Percentiles rank a stretch among this genome's conserved stretches.
phyloP scores from a whole-genome alignment of 2,888 invertebrate genomes.

The Graphium colonna region DNA sequence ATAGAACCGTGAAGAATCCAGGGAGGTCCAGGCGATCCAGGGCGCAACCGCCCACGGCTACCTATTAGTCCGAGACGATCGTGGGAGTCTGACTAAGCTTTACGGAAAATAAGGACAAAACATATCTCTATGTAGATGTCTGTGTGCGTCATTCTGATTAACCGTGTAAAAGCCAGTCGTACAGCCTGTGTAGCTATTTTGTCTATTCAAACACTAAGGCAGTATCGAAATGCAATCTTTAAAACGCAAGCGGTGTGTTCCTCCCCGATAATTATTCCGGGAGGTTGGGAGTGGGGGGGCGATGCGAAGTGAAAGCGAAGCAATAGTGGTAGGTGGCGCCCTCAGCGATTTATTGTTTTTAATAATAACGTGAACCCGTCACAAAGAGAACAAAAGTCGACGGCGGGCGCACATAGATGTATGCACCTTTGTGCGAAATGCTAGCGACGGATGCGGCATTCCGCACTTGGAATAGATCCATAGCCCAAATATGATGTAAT shows the following conservation, averaged over 20 bases:
- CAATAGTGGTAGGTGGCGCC: slow-evolving; percentile 75
- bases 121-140: too few species aligned
- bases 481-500: too few species aligned
- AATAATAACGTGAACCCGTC: slow-evolving; percentile 78
- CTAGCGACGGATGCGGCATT: slow-evolving; percentile 14
- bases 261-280: slow-evolving; percentile 42
- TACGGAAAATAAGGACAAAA: too few species aligned
- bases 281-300: slow-evolving; percentile 35
- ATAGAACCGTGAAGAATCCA: too few species aligned
- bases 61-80: too few species aligned
- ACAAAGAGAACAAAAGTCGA: slow-evolving; percentile 77
- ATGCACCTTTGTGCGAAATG: slow-evolving; percentile 15
- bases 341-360: slow-evolving; percentile 80
- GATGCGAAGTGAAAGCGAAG: slow-evolving; percentile 69
- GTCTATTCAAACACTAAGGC: not conserved
- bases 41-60: too few species aligned
- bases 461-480: too few species aligned
- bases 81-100: too few species aligned
- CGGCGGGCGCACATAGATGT: slow-evolving; percentile 44
- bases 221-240: slow-evolving; percentile 42
- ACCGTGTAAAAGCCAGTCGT: not conserved
- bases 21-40: too few species aligned
- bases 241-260: slow-evolving; percentile 44
- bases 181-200: not conserved
- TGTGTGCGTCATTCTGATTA: too few species aligned